Evolutionary conservation across 2,888 invertebrate species (phyloP).

Genomic region (Drosophila recens): DNA sequence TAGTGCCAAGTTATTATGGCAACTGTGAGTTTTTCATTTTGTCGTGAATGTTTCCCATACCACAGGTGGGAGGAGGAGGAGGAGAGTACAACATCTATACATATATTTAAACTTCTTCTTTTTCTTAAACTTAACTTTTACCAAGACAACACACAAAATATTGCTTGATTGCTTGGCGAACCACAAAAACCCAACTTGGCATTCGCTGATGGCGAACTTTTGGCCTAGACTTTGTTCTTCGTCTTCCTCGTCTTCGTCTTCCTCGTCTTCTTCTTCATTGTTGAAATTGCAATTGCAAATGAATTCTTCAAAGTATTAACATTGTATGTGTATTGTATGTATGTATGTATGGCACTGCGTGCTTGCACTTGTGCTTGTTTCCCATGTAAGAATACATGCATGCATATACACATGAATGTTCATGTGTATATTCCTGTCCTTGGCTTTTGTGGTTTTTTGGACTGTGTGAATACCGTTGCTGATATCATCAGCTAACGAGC

Average conservation of each 20-base stretch:
- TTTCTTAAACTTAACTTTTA: slow-evolving; percentile 25
- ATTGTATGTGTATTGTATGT: slow-evolving; percentile 4
- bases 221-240: slow-evolving; percentile 55
- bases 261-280: neutral
- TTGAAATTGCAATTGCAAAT: slow-evolving; percentile 27
- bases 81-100: neutral
- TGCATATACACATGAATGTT: neutral
- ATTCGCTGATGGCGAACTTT: slow-evolving; percentile 45
- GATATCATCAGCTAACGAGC: slow-evolving; percentile 18
- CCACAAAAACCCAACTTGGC: slow-evolving; percentile 22
- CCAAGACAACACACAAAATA: neutral
- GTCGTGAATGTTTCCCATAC: slow-evolving; percentile 1
- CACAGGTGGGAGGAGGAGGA: neutral
- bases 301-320: slow-evolving; percentile 37
- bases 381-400: neutral
- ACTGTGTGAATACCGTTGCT: slow-evolving; percentile 7
- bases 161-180: slow-evolving; percentile 16
- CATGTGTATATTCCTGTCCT: slow-evolving; percentile 16
- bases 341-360: slow-evolving; percentile 9
- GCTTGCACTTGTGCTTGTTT: slow-evolving; percentile 22
- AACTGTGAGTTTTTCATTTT: slow-evolving; percentile 32
- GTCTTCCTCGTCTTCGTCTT: neutral
- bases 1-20: slow-evolving; percentile 27
- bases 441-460: slow-evolving; percentile 15
- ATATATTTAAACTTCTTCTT: slow-evolving; percentile 26